A percentile compares a stretch with the other conserved stretches of the same genome.
phyloP scores from a whole-genome alignment of 2,888 invertebrate species.

The Synanthedon formicaeformis region DNA sequence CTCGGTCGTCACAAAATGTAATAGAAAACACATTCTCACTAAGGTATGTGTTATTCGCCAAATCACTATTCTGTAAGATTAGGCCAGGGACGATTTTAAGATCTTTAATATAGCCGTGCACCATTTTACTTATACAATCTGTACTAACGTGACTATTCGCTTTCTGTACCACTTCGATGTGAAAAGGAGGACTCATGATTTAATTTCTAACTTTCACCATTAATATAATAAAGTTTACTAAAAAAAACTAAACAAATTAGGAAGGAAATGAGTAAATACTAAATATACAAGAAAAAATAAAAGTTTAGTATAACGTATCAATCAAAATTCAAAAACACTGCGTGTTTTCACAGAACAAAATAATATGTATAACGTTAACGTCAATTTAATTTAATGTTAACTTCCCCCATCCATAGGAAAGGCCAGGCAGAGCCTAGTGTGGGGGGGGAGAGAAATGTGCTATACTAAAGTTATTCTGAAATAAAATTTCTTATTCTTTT shows the following conservation, averaged over 20 bases:
- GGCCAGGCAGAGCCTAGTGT: too few relatives aligned
- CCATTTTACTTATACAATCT: constrained; percentile 32
- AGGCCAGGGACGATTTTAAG: constrained; percentile 40
- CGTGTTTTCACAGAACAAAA: too few relatives aligned
- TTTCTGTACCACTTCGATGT: constrained; percentile 53
- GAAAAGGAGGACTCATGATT: constrained; percentile 33
- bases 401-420: too few relatives aligned
- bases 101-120: constrained; percentile 34
- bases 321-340: too few relatives aligned
- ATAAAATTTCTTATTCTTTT: too few relatives aligned
- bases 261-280: background rate
- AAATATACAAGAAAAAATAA: background rate
- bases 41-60: constrained; percentile 32
- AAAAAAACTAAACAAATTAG: background rate
- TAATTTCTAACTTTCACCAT: too few relatives aligned
- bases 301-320: background rate
- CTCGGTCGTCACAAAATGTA: constrained; percentile 37
- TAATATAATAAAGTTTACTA: background rate
- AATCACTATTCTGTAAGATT: constrained; percentile 21
- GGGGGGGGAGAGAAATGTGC: too few relatives aligned
- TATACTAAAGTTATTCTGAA: too few relatives aligned
- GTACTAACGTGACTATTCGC: constrained; percentile 33
- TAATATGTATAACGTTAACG: too few relatives aligned
- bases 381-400: too few relatives aligned
- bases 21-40: constrained; percentile 40